Evolutionary conservation across 2,888 invertebrate species (phyloP).

Genomic region (Mesorhabditis spiculigera): DNA sequence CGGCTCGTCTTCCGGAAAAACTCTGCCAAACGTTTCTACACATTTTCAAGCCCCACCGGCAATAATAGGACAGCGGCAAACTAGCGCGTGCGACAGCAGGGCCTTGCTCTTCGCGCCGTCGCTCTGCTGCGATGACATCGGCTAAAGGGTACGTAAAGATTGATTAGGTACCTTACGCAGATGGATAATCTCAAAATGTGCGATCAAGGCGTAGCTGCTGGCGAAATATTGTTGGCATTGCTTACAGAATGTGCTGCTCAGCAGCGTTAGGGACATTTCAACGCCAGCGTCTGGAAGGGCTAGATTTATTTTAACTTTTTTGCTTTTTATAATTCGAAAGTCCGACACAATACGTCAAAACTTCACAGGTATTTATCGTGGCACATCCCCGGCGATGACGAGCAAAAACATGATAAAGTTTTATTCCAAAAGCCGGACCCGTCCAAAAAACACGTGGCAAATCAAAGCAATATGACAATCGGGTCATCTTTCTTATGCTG

Average conservation of each 20-base stretch:
- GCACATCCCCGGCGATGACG: too few relatives aligned
- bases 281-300: neutral
- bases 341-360: too few relatives aligned
- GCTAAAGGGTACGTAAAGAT: neutral
- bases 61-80: slow-evolving; percentile 4
- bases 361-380: too few relatives aligned
- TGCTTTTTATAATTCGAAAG: too few relatives aligned
- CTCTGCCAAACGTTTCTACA: neutral
- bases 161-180: neutral
- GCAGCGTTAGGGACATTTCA: neutral
- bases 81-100: neutral
- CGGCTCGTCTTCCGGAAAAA: neutral
- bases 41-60: neutral
- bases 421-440: too few relatives aligned
- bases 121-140: neutral
- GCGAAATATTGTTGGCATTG: neutral
- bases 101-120: slow-evolving; percentile 1
- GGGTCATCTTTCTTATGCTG: too few relatives aligned
- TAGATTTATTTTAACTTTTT: too few relatives aligned
- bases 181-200: slow-evolving; percentile 1
- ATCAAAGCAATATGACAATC: too few relatives aligned
- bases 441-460: too few relatives aligned
- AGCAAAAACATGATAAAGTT: too few relatives aligned
- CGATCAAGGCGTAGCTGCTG: neutral
- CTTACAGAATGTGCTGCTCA: neutral